Base-by-base conservation (phyloP, 1,140 invertebrate species). In the Calliopsis andreniformis region DNA sequence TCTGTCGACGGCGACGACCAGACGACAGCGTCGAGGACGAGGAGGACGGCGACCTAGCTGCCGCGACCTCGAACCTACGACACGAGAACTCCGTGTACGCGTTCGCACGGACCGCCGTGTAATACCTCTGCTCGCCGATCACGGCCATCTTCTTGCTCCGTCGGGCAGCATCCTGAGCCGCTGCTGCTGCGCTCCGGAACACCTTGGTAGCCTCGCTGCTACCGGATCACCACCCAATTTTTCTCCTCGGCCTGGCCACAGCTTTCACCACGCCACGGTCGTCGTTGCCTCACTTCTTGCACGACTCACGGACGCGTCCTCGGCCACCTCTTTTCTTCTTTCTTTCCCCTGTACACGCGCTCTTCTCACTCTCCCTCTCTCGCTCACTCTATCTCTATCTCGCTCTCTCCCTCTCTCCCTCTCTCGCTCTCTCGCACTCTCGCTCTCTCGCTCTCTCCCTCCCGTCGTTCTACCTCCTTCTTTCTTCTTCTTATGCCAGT, bases 61-160 rank as follows among this genome's bases (percentile, higher is more conserved):
- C 25, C 20, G 20, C 63, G 7, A 47, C 49, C 14, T 71, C 78
- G 63, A 64, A 47, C 51, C 59, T 85, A 68, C 66, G 66, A 80
- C 58, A 83, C 32, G 76, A 78, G 62, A 83, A 79, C 39, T 87
- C 80, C 49, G 61, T 72, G 70, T 76, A 81, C 79, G 79, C 76
- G 77, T 78, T 85, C 72, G 68, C 69, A 76, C 72, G 81, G 76
- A 87, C 66, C 45, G 80, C 66, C 76, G 86, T 66, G 80, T 85
- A 82, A 80, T 82, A 87, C 80, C 86, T 87, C 56, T 55, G 49
- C 64, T 91, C 86, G 86, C 88, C 88, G 83, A 90, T 89, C 83
- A 91, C 87, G 88, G 89, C 89, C 91, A 92, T 92, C 85, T 89
- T 91, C 81, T 84, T 76, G 68, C 69, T 87, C 82, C 84, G 82